Base-by-base conservation (phyloP, 2,113 vertebrate species). In the Formicarius rufipectus region DNA sequence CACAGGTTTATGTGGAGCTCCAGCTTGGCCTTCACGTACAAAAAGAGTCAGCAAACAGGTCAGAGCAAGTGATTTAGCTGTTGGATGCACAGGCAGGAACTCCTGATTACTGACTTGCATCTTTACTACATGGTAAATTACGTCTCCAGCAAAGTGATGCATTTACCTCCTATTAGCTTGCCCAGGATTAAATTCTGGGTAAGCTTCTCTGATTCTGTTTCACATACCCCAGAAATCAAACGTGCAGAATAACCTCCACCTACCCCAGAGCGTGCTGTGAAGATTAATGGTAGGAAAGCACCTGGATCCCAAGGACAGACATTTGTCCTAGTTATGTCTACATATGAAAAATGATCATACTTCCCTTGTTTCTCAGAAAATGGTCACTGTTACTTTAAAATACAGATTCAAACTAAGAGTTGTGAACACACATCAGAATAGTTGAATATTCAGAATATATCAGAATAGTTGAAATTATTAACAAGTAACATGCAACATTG, bases 281-380 rank as follows among this genome's bases (percentile, higher is more conserved):
- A 93, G 93, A 94, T 96, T 93, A 84, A 93, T 93, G 76, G 67
- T 14, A 95, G 80, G 73, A 89, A 84, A 71, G 39, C 64, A 90
- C 40, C 80, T 84, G 88, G 80, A 75, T 73, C 53, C 40, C 90
- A 97, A 93, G 93, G 90, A 94, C 90, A 94, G 80, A 75, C 45
- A 53, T 69, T 86, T 77, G 88, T 78, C 84, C 95, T 35, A 90
- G 76, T 89, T 97, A 79, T 3, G 49, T 87, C 85, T 64, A 21
- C 13, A 12, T 12, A 44, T 90, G 91, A 96, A 94, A 95, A 96
- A 96, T 73, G 37, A 91, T 52, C 89, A 55, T 30, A 53, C 28
- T 42, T 39, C 22, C 25, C 44, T 22, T 52, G 42, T 74, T 56
- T 74, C 56, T 74, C 66, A 75, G 52, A 77, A 96, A 74, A 83